These are phyloP conservation scores for Drosophila limbata DNA, from an alignment of 2,888 invertebrate genomes.

Conservation along the genomic window DNA sequence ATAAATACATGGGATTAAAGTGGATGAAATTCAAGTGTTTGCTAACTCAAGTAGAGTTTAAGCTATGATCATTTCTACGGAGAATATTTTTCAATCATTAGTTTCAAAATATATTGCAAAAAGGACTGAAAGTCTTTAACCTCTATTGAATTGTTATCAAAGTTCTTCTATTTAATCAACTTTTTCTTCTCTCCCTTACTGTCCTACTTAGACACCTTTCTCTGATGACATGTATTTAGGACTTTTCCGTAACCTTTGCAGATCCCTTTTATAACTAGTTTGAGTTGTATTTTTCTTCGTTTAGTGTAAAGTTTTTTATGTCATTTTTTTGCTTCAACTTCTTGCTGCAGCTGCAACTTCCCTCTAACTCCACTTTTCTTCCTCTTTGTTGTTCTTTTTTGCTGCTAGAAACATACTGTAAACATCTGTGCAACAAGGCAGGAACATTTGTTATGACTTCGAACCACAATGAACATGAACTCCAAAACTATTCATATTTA, in stretches of 20 bases:
- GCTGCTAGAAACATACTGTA: constrained; percentile 61
- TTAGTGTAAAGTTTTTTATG: constrained; percentile 29
- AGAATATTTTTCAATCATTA: background rate
- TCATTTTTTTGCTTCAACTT: constrained; percentile 11
- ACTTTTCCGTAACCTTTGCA: constrained; percentile 7
- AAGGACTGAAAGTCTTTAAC: background rate
- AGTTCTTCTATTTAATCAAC: constrained; percentile 12
- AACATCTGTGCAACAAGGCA: constrained; percentile 75
- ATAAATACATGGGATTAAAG: background rate
- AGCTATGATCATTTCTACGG: too few relatives aligned
- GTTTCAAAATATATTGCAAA: background rate
- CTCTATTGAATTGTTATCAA: background rate
- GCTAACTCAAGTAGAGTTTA: too few relatives aligned
- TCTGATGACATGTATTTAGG: background rate
- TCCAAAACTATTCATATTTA: constrained; percentile 21
- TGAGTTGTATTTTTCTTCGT: constrained; percentile 21
- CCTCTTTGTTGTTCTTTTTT: constrained; percentile 16
- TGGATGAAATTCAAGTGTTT: background rate
- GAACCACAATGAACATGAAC: constrained; percentile 65
- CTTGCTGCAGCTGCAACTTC: constrained; percentile 1
- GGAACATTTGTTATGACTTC: constrained; percentile 74
- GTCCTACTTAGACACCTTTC: background rate
- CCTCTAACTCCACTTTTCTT: background rate
- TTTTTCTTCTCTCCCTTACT: background rate
- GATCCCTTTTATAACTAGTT: constrained; percentile 18